Evolutionary conservation across 2,113 vertebrate species (phyloP).

Genomic region (Anthoscopus minutus): DNA sequence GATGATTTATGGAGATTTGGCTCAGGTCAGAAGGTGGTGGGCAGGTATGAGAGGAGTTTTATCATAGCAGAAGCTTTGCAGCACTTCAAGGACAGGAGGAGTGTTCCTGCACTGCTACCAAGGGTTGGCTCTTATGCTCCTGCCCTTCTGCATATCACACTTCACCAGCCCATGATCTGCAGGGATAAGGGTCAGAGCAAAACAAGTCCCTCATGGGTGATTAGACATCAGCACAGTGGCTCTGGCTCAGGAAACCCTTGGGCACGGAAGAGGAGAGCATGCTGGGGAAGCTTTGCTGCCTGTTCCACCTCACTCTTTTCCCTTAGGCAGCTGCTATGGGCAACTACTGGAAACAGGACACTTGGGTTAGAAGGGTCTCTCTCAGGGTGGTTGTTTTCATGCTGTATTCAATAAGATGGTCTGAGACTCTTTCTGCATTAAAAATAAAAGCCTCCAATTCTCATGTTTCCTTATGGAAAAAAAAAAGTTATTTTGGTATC

Average conservation of each 20-base stretch:
- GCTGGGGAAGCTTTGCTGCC: background rate
- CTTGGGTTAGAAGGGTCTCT: background rate
- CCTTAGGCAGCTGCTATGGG: background rate
- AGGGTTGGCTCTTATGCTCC: fast-evolving
- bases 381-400: background rate
- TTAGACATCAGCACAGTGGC: background rate
- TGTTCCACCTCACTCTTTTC: background rate
- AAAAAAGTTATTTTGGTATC: conserved; percentile 20
- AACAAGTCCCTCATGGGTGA: background rate
- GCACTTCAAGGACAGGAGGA: background rate
- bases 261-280: background rate
- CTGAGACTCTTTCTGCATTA: background rate
- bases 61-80: background rate
- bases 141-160: background rate
- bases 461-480: background rate
- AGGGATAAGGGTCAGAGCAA: background rate
- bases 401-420: background rate
- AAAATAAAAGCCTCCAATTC: conserved; percentile 9
- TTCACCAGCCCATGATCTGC: background rate
- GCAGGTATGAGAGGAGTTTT: background rate
- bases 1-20: background rate
- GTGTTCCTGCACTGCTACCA: fast-evolving
- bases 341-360: background rate
- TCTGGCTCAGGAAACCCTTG: background rate
- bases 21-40: background rate